Evolutionary conservation across 1,140 invertebrate species (phyloP).

Genomic region (Paraescarpia echinospica): DNA sequence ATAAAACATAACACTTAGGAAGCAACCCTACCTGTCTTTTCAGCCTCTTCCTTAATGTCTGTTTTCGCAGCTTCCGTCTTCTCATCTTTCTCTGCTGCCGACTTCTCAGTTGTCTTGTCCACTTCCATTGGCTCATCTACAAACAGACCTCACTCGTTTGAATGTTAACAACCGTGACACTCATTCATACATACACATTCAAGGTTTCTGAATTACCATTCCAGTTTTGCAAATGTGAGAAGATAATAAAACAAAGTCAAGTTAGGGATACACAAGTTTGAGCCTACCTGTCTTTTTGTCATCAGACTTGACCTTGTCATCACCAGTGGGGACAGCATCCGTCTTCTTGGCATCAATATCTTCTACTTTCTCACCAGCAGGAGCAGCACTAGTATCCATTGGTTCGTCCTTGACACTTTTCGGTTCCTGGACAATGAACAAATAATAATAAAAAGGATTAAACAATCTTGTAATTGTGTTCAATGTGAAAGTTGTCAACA

Average conservation of each 20-base stretch:
- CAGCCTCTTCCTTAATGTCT: slow-evolving; percentile 38
- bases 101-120: background rate
- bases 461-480: no score
- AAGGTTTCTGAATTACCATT: background rate
- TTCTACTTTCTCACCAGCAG: background rate
- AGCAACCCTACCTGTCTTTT: slow-evolving; percentile 27
- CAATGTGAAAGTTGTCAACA: no score
- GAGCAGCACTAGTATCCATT: background rate
- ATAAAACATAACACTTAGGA: background rate
- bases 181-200: no score
- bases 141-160: background rate
- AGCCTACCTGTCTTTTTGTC: slow-evolving; percentile 35
- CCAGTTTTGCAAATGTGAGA: background rate
- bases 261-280: background rate
- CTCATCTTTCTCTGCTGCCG: background rate
- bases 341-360: background rate
- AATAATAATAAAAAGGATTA: no score
- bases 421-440: background rate
- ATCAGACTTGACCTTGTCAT: slow-evolving; percentile 60
- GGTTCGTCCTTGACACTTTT: background rate
- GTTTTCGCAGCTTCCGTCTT: slow-evolving; percentile 37
- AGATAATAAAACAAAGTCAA: background rate
- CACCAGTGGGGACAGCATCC: slow-evolving; percentile 41
- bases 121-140: background rate
- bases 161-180: background rate